Percentiles rank a stretch among this genome's conserved stretches.
phyloP scores from a whole-genome alignment of 92 coral and sea anemone genomes.

The Palythoa heliodiscus region DNA sequence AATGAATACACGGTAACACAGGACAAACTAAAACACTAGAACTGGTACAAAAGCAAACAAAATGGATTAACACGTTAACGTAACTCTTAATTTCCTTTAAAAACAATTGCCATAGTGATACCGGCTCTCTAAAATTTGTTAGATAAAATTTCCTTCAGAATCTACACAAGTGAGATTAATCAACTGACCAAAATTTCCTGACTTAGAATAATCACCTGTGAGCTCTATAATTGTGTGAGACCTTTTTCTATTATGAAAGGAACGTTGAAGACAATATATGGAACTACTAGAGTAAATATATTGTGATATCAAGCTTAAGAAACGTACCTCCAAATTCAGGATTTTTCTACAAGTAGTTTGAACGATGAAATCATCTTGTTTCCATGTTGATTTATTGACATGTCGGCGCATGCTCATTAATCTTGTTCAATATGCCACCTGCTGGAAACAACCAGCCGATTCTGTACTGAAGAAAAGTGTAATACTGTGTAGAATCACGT shows the following conservation, averaged over 20 bases:
- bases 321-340: conserved; percentile 15
- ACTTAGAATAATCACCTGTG: background rate
- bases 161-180: background rate
- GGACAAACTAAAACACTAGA: background rate
- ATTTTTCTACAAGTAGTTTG: background rate
- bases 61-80: background rate
- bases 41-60: conserved; percentile 5
- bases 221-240: background rate
- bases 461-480: conserved; percentile 4
- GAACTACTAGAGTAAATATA: too few relatives aligned
- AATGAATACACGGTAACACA: conserved; percentile 18
- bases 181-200: background rate
- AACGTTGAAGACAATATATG: background rate
- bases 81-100: background rate
- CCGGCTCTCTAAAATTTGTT: background rate
- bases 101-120: background rate
- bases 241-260: background rate
- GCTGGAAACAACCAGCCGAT: conserved; percentile 39
- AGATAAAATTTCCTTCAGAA: too few relatives aligned
- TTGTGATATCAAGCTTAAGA: background rate
- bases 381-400: conserved; percentile 35
- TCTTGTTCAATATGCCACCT: conserved; percentile 8
- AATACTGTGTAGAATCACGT: background rate
- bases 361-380: conserved; percentile 43
- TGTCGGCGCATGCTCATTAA: conserved; percentile 17